phyloP scores from a whole-genome alignment of 2,113 vertebrate species.

The Bujurquina vittata region DNA sequence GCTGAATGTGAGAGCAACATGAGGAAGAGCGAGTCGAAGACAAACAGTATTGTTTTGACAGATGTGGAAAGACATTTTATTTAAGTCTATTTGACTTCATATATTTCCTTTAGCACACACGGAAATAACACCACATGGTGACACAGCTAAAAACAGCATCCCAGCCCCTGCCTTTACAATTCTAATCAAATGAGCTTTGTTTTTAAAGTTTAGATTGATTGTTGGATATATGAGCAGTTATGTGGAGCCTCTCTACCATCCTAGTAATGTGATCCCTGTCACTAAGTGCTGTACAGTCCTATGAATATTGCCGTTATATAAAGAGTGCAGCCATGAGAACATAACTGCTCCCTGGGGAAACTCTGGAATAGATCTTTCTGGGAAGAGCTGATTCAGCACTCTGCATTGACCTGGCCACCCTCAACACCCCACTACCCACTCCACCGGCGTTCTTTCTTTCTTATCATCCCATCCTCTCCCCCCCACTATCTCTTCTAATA shows the following conservation, averaged over 20 bases:
- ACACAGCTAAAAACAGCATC: slow-evolving; percentile 36
- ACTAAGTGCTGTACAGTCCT: slow-evolving; percentile 45
- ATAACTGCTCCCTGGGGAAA: slow-evolving; percentile 63
- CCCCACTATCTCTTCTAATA: slow-evolving; percentile 23
- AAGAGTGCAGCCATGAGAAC: slow-evolving; percentile 58
- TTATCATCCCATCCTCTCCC: slow-evolving; percentile 49
- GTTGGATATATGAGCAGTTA: slow-evolving; percentile 22
- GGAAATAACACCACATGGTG: slow-evolving; percentile 12
- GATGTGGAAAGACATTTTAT: slow-evolving; percentile 24
- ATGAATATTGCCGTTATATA: slow-evolving; percentile 58
- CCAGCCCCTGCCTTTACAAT: neutral
- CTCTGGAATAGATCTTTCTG: slow-evolving; percentile 65
- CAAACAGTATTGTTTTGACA: slow-evolving; percentile 32
- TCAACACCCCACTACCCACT: neutral
- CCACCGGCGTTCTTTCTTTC: slow-evolving; percentile 2
- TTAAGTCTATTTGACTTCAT: neutral
- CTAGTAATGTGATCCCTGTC: slow-evolving; percentile 56
- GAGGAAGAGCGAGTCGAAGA: slow-evolving; percentile 5
- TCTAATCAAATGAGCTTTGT: neutral
- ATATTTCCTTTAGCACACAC: slow-evolving; percentile 13
- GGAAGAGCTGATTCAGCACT: slow-evolving; percentile 70
- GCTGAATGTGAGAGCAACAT: slow-evolving; percentile 3
- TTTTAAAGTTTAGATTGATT: slow-evolving; percentile 25
- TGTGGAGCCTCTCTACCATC: slow-evolving; percentile 14
- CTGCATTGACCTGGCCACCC: slow-evolving; percentile 27